These are phyloP conservation scores for Odiellus spinosus DNA, from an alignment of 2,888 invertebrate species.

Conservation along the genomic window DNA sequence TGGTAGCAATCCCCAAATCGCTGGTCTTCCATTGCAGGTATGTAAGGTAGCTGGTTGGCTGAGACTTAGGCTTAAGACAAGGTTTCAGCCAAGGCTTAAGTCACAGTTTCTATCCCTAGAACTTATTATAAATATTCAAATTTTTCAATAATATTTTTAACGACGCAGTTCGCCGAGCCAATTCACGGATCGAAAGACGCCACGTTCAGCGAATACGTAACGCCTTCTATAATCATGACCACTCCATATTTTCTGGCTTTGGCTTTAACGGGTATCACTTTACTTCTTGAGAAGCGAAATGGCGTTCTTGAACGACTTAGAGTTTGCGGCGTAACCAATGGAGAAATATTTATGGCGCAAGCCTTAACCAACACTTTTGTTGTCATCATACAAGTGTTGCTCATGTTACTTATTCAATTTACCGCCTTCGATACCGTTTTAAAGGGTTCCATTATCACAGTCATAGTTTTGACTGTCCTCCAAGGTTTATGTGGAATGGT, in stretches of 20 bases:
- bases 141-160: too few species aligned
- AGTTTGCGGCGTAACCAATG: constrained; percentile 81
- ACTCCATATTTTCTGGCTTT: constrained; percentile 60
- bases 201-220: too few species aligned
- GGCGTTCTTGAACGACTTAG: constrained; percentile 78
- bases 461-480: constrained; percentile 64
- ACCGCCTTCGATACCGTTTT: constrained; percentile 69
- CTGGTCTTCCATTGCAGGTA: too few species aligned
- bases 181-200: too few species aligned
- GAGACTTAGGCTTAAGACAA: too few species aligned
- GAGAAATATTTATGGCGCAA: constrained; percentile 81
- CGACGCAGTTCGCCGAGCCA: too few species aligned
- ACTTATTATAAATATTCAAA: too few species aligned
- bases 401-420: constrained; percentile 66
- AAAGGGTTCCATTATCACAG: constrained; percentile 67
- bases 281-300: constrained; percentile 77
- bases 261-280: constrained; percentile 77
- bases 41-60: too few species aligned
- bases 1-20: too few species aligned
- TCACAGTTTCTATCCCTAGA: too few species aligned
- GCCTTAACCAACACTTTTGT: constrained; percentile 87
- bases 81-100: too few species aligned
- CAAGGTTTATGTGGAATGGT: constrained; percentile 93
- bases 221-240: too few species aligned
- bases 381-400: constrained; percentile 74